phyloP scores from a whole-genome alignment of 2,797 vertebrate genomes.

The Mycteria americana region DNA sequence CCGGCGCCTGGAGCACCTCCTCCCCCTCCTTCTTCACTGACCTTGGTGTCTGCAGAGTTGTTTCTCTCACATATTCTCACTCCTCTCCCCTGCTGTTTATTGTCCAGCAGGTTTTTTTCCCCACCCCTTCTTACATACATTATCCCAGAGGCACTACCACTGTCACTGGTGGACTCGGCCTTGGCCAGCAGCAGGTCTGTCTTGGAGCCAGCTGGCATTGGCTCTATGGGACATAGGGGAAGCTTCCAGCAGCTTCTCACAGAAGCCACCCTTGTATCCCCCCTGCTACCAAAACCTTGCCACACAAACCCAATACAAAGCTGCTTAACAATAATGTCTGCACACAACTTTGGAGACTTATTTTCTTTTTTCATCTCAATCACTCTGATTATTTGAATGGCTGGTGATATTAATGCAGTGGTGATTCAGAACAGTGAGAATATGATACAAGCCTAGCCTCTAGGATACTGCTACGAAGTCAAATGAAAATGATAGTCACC shows the following conservation, averaged over 20 bases:
- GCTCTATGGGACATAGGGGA: not conserved
- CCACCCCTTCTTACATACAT: not conserved
- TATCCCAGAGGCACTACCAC: not conserved
- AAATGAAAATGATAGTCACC: not conserved
- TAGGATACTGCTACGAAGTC: not conserved
- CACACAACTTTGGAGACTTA: not conserved
- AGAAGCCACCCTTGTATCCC: not conserved
- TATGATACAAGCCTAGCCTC: not conserved
- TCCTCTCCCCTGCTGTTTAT: too few species aligned
- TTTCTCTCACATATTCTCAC: not conserved
- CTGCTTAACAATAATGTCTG: not conserved
- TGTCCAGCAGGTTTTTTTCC: not conserved
- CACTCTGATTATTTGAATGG: not conserved
- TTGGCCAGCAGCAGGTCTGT: rapidly evolving
- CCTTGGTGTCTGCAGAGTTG: not conserved
- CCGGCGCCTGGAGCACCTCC: not conserved
- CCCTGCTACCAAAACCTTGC: not conserved
- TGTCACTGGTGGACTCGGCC: rapidly evolving
- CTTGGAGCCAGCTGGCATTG: not conserved
- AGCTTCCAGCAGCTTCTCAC: not conserved
- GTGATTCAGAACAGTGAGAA: not conserved
- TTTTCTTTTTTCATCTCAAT: not conserved
- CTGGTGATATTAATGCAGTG: not conserved
- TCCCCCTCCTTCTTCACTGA: not conserved
- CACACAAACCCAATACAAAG: not conserved